These are phyloP conservation scores for Anguilla megastoma DNA, from an alignment of 2,797 vertebrate genomes.

Conservation along the genomic window DNA sequence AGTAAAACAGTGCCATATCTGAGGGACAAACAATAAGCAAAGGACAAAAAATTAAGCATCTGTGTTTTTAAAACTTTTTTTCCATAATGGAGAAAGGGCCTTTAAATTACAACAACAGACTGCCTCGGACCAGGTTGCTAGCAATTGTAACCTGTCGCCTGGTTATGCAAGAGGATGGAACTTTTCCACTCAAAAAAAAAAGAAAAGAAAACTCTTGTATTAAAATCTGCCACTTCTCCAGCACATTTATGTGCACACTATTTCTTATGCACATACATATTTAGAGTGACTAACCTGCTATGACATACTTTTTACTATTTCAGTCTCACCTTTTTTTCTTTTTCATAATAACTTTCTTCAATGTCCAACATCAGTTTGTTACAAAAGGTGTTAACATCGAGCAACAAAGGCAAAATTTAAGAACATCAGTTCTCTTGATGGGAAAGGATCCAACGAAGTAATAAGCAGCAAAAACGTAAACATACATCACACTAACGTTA, in stretches of 20 bases:
- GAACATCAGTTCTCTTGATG: background rate
- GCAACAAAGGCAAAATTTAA: background rate
- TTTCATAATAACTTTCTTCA: background rate
- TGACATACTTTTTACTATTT: background rate
- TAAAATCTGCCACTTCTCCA: background rate
- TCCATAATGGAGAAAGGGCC: no score
- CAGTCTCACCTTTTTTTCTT: background rate
- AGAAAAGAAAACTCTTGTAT: background rate
- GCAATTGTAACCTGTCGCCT: no score
- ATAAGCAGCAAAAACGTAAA: background rate
- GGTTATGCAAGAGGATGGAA: no score
- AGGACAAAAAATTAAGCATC: background rate
- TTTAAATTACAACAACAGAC: no score
- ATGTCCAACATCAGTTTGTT: background rate
- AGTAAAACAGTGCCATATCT: background rate
- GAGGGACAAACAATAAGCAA: background rate
- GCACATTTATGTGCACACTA: background rate
- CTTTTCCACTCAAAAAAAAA: no score
- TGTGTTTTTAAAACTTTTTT: no score
- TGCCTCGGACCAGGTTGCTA: no score
- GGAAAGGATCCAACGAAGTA: background rate
- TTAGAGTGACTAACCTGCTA: background rate
- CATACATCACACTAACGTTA: background rate
- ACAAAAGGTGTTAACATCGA: background rate
- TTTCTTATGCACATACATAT: background rate